phyloP scores from a whole-genome alignment of 2,888 invertebrate genomes.

The Chironomus riparius region DNA sequence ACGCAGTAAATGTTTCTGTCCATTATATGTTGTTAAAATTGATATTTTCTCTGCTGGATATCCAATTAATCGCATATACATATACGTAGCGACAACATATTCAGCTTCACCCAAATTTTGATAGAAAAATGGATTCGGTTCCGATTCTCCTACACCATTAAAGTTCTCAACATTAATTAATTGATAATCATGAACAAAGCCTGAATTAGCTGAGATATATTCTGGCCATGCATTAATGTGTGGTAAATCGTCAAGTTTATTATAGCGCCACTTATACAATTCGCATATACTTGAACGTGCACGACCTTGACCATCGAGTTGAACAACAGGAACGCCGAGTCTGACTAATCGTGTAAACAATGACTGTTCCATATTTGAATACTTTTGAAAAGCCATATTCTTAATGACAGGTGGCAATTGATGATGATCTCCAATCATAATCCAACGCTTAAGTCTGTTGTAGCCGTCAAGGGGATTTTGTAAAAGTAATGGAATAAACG shows the following conservation, averaged over 20 bases:
- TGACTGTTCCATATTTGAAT: conserved; percentile 99
- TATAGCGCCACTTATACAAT: conserved; percentile 94
- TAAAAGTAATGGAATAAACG: conserved; percentile 95
- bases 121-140: conserved; percentile 97
- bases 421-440: conserved; percentile 99
- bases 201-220: conserved; percentile 85
- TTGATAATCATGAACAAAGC: conserved; percentile 88
- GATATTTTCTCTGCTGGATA: conserved; percentile 96
- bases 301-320: conserved; percentile 95
- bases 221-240: conserved; percentile 80
- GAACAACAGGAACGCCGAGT: conserved; percentile 93
- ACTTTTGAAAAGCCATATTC: conserved; percentile 99
- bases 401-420: conserved; percentile 99
- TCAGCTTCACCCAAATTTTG: conserved; percentile 88
- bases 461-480: conserved; percentile 97
- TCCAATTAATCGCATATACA: conserved; percentile 95
- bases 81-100: conserved; percentile 93
- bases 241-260: conserved; percentile 83
- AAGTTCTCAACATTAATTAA: conserved; percentile 94
- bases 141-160: conserved; percentile 92
- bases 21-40: conserved; percentile 97
- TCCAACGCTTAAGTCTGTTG: conserved; percentile 95
- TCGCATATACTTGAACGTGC: conserved; percentile 85
- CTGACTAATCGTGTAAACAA: conserved; percentile 93
- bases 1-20: conserved; percentile 93